A percentile compares a stretch with the other conserved stretches of the same genome.
phyloP scores from a whole-genome alignment of 2,113 vertebrate genomes.

The Sorex araneus region DNA sequence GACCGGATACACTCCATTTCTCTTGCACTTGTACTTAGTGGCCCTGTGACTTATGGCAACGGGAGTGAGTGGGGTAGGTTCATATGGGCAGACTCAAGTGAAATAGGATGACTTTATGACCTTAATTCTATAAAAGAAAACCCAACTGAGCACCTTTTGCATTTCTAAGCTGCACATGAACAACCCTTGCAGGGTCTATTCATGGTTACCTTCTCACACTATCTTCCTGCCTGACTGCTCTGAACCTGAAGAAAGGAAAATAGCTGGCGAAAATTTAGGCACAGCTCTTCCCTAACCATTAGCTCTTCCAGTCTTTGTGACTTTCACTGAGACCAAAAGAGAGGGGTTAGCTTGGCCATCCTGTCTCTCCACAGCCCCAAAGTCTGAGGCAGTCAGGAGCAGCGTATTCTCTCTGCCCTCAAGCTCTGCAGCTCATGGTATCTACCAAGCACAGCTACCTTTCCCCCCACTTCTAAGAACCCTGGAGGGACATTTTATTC shows the following conservation, averaged over 20 bases:
- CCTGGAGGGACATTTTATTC: slow-evolving; percentile 24
- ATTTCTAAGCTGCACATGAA: neutral
- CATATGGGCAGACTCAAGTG: too few species aligned
- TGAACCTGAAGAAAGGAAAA: neutral
- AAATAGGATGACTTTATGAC: neutral
- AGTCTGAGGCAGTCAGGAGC: neutral
- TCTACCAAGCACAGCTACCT: slow-evolving; percentile 55
- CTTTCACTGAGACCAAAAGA: neutral
- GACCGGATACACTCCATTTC: neutral
- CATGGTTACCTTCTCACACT: neutral
- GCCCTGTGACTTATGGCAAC: neutral
- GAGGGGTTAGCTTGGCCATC: too few species aligned
- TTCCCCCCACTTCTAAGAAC: slow-evolving; percentile 68
- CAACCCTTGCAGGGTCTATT: neutral
- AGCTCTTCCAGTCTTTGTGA: neutral
- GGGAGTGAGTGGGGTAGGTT: too few species aligned
- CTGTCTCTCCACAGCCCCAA: neutral
- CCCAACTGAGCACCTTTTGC: too few species aligned
- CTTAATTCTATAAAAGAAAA: neutral
- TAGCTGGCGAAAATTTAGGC: neutral
- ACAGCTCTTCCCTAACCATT: neutral
- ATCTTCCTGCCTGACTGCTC: neutral
- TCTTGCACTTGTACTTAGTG: neutral
- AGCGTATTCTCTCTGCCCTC: neutral
- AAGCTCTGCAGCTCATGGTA: neutral